Percentiles rank a stretch among this genome's conserved stretches.
phyloP scores from a whole-genome alignment of 1,140 invertebrate genomes.

The Mactra quadrangularis region DNA sequence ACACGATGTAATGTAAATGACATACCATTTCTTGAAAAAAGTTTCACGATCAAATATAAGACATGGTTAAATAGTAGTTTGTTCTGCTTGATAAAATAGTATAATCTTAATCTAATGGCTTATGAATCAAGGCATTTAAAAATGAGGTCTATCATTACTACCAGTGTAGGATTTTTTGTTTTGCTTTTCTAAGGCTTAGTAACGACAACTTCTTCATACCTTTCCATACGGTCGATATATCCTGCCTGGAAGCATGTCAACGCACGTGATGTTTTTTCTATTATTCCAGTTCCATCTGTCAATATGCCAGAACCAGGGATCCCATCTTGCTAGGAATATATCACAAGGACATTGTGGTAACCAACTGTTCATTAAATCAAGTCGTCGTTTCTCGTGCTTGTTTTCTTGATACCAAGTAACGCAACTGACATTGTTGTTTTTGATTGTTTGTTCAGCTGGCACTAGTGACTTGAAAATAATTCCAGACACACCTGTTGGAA shows the following conservation, averaged over 20 bases:
- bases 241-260: constrained; percentile 23
- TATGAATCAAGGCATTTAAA: too few relatives aligned
- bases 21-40: too few relatives aligned
- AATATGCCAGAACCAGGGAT: constrained; percentile 43
- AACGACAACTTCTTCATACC: too few relatives aligned
- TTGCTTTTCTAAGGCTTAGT: too few relatives aligned
- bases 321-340: constrained; percentile 12
- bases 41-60: too few relatives aligned
- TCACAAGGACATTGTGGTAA: constrained; percentile 40
- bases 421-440: constrained; percentile 18
- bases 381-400: background rate
- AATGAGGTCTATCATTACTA: too few relatives aligned
- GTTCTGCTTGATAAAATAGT: too few relatives aligned
- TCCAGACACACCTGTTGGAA: too few relatives aligned
- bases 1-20: too few relatives aligned
- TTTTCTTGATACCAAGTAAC: constrained; percentile 36
- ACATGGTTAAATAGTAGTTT: too few relatives aligned
- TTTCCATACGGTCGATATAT: constrained; percentile 4
- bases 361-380: background rate
- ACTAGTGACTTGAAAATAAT: background rate
- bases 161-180: too few relatives aligned
- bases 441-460: background rate
- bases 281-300: background rate
- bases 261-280: background rate
- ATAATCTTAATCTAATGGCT: too few relatives aligned